Percentiles rank a stretch among this genome's conserved stretches.
These are phyloP conservation scores for Scarus forsteni DNA, from an alignment of 2,797 vertebrate genomes.

Conservation along the genomic window DNA sequence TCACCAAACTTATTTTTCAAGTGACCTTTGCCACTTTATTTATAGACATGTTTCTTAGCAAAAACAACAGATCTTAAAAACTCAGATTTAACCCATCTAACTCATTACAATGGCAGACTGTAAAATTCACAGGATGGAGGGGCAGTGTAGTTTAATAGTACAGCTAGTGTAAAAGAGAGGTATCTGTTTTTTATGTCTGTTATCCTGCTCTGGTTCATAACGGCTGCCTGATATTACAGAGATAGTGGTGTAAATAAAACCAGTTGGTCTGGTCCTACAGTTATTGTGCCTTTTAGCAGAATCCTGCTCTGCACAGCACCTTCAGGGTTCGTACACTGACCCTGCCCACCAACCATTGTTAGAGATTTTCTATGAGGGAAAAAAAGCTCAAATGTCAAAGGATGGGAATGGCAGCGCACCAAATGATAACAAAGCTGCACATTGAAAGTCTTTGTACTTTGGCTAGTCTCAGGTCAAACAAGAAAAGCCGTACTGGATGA, in stretches of 20 bases:
- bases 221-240: slow-evolving; percentile 15
- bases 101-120: too few relatives aligned
- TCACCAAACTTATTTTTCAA: too few relatives aligned
- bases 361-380: slow-evolving; percentile 63
- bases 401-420: slow-evolving; percentile 77
- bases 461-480: slow-evolving; percentile 74
- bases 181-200: not conserved
- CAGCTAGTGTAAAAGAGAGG: too few relatives aligned
- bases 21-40: too few relatives aligned
- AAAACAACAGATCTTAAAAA: too few relatives aligned
- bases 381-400: slow-evolving; percentile 82
- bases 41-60: too few relatives aligned
- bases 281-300: slow-evolving; percentile 35
- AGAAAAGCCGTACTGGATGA: slow-evolving; percentile 68
- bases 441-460: slow-evolving; percentile 72
- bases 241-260: slow-evolving; percentile 57
- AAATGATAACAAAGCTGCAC: slow-evolving; percentile 76
- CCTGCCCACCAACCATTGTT: slow-evolving; percentile 78
- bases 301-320: slow-evolving; percentile 41
- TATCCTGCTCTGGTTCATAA: slow-evolving; percentile 32
- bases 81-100: too few relatives aligned
- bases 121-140: too few relatives aligned
- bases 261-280: slow-evolving; percentile 69
- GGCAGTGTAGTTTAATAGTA: too few relatives aligned
- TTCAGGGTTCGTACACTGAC: slow-evolving; percentile 66